Percentiles rank a stretch among this genome's conserved stretches.
Evolutionary conservation across 2,113 vertebrate species (phyloP).

Genomic region (Halichoeres trimaculatus): DNA sequence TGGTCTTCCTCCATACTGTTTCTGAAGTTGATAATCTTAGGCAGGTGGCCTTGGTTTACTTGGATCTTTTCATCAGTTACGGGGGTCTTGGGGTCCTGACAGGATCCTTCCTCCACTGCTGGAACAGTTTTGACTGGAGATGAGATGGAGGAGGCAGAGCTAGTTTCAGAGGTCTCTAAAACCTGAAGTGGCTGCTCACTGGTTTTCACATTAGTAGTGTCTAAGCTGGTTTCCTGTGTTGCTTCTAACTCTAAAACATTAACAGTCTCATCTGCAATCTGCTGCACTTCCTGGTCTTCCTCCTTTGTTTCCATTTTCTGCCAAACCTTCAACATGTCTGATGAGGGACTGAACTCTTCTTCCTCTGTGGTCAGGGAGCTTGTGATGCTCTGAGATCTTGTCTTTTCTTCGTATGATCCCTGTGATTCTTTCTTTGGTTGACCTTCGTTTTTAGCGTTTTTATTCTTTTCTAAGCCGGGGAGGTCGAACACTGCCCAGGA

Average conservation of each 20-base stretch:
- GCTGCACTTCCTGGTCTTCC: conserved; percentile 39
- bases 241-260: conserved; percentile 12
- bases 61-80: conserved; percentile 55
- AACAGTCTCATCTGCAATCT: not conserved
- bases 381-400: conserved; percentile 16
- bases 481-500: conserved; percentile 86
- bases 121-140: conserved; percentile 63
- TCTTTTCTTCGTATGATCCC: conserved; percentile 18
- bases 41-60: conserved; percentile 57
- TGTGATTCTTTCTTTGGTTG: conserved; percentile 22
- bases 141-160: conserved; percentile 48
- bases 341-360: conserved; percentile 83
- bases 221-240: conserved; percentile 32
- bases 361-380: conserved; percentile 71
- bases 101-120: conserved; percentile 27
- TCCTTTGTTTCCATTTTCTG: conserved; percentile 83
- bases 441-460: conserved; percentile 1
- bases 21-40: conserved; percentile 79
- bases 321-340: conserved; percentile 86
- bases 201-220: conserved; percentile 31
- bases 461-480: conserved; percentile 72
- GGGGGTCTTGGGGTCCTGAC: conserved; percentile 41
- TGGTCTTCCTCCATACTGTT: conserved; percentile 82
- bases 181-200: conserved; percentile 80
- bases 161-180: conserved; percentile 84